A percentile compares a stretch with the other conserved stretches of the same genome.
Evolutionary conservation across 1,140 invertebrate genomes (phyloP).

Genomic region (Drosophila varians): DNA sequence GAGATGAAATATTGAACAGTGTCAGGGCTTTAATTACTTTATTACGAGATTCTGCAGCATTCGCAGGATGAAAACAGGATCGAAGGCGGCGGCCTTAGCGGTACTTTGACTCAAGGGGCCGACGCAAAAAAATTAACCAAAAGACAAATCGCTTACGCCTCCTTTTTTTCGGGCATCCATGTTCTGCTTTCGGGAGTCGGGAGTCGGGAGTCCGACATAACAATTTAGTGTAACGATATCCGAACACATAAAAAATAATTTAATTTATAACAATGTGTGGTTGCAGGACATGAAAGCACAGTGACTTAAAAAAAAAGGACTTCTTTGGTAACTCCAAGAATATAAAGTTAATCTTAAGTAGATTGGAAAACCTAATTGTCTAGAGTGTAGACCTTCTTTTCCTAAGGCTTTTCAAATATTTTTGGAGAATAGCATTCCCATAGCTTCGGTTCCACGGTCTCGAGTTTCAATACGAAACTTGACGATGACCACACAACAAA

Average conservation of each 20-base stretch:
- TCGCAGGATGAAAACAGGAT: constrained; percentile 9
- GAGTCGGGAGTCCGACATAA: constrained; percentile 47
- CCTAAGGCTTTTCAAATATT: neutral
- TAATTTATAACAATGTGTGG: constrained; percentile 62
- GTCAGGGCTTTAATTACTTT: constrained; percentile 79
- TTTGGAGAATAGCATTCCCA: constrained; percentile 2
- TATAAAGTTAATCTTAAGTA: too few species aligned
- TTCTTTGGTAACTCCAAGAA: too few species aligned
- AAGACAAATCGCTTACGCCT: constrained; percentile 72
- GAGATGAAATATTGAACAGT: constrained; percentile 65
- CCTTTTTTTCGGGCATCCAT: neutral
- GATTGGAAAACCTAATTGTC: too few species aligned
- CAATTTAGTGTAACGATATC: constrained; percentile 67
- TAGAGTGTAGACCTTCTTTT: too few species aligned
- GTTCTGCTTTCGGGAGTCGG: neutral
- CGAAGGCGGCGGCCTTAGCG: constrained; percentile 57
- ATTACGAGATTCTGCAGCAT: constrained; percentile 43
- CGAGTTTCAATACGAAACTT: constrained; percentile 42
- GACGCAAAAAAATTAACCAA: constrained; percentile 58
- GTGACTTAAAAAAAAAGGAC: too few species aligned
- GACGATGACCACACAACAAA: constrained; percentile 56
- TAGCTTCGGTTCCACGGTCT: constrained; percentile 26
- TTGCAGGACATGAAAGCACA: constrained; percentile 22
- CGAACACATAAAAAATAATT: constrained; percentile 42
- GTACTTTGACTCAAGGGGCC: constrained; percentile 59